These are phyloP conservation scores for Sylvilagus floridanus DNA, from an alignment of 2,797 vertebrate species.

Conservation along the genomic window DNA sequence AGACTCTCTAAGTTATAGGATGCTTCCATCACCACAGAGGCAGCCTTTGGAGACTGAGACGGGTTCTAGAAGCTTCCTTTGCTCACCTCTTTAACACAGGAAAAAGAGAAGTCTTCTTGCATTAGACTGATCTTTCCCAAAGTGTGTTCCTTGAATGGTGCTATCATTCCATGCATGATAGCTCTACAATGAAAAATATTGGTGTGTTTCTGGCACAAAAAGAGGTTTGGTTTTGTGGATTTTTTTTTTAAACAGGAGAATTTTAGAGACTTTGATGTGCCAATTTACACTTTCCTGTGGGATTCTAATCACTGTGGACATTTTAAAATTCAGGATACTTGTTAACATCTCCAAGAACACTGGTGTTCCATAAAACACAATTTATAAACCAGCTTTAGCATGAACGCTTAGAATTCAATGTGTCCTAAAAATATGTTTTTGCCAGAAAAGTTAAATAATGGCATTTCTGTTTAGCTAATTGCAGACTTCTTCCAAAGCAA, in stretches of 20 bases:
- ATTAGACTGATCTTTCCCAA: neutral
- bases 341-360: neutral
- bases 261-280: neutral
- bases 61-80: neutral
- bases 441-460: slow-evolving; percentile 23
- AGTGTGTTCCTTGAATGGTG: neutral
- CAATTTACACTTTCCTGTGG: neutral
- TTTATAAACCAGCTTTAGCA: neutral
- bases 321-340: neutral
- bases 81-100: neutral
- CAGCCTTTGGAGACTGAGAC: neutral
- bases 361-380: neutral
- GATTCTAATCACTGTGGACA: neutral
- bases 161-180: neutral
- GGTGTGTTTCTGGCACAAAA: neutral
- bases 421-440: neutral
- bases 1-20: neutral
- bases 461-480: neutral
- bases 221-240: neutral
- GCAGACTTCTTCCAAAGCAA: neutral
- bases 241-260: no score
- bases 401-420: neutral
- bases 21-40: neutral
- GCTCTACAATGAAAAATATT: neutral
- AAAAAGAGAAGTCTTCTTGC: neutral